These are phyloP conservation scores for Tauraco hartlaubi DNA, from an alignment of 2,797 vertebrate genomes.

Conservation along the genomic window DNA sequence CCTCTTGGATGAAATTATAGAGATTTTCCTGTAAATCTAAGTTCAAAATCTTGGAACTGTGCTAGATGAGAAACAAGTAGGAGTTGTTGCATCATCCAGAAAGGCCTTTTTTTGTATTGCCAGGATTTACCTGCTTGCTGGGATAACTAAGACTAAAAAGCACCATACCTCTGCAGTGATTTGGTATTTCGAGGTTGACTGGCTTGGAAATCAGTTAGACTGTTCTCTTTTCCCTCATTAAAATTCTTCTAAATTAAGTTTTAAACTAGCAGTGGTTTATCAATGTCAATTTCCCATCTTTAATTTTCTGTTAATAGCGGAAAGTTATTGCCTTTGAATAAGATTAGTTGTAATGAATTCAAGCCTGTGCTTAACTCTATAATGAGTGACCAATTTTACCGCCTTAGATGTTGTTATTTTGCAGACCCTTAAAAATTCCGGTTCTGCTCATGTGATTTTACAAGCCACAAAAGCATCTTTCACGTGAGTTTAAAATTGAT, in stretches of 20 bases:
- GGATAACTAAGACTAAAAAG: neutral
- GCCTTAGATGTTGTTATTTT: neutral
- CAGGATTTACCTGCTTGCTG: neutral
- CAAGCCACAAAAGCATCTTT: neutral
- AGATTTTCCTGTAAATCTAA: neutral
- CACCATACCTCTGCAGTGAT: rapidly evolving
- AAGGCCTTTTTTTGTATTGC: neutral
- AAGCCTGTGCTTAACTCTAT: neutral
- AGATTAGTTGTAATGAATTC: neutral
- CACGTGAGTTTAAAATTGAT: neutral
- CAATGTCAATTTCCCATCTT: neutral
- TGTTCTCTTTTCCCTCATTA: neutral
- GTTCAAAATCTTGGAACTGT: neutral
- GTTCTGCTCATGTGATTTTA: neutral
- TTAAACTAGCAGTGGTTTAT: neutral
- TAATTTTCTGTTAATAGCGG: neutral
- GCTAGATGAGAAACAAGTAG: neutral
- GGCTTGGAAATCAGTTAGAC: neutral
- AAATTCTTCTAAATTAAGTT: neutral
- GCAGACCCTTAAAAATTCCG: neutral
- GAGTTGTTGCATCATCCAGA: neutral
- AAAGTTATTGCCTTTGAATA: neutral
- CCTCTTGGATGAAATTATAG: neutral
- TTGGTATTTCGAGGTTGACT: neutral
- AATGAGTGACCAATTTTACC: neutral